Evolutionary conservation across 1,140 invertebrate species (phyloP).

Genomic region (Pseudomyrmex concolor): DNA sequence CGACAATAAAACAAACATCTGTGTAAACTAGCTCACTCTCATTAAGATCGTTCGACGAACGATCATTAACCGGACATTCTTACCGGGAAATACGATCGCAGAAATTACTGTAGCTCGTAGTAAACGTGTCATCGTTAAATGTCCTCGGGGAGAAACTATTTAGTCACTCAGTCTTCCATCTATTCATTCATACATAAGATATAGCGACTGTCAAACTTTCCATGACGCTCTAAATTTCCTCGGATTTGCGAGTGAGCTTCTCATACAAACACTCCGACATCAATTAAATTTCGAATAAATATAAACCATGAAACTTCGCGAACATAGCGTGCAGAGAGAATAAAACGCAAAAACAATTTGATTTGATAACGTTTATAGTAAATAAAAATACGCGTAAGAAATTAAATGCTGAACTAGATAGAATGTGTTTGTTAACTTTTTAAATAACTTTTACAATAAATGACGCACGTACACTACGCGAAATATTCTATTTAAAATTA

Average conservation of each 20-base stretch:
- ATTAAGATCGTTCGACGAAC: constrained; percentile 31
- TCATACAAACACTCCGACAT: background rate
- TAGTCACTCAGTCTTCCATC: constrained; percentile 59
- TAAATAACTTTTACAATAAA: no score
- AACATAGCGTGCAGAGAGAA: no score
- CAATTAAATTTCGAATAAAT: constrained; percentile 3
- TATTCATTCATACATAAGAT: constrained; percentile 47
- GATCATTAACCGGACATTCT: background rate
- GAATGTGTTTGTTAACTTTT: no score
- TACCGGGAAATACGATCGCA: constrained; percentile 32
- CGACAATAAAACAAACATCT: background rate
- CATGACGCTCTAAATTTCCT: background rate
- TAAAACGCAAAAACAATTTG: no score
- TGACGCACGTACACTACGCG: no score
- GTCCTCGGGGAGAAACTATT: constrained; percentile 18
- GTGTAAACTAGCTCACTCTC: background rate
- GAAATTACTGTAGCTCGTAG: background rate
- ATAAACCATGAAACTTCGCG: background rate
- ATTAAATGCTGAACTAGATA: no score
- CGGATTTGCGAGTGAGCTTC: background rate
- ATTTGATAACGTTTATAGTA: no score
- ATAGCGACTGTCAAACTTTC: constrained; percentile 4
- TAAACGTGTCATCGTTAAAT: constrained; percentile 63
- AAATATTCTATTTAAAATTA: no score
- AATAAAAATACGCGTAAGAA: no score